Base-by-base conservation (phyloP, 2,113 vertebrate genomes). In the Camelus bactrianus region DNA sequence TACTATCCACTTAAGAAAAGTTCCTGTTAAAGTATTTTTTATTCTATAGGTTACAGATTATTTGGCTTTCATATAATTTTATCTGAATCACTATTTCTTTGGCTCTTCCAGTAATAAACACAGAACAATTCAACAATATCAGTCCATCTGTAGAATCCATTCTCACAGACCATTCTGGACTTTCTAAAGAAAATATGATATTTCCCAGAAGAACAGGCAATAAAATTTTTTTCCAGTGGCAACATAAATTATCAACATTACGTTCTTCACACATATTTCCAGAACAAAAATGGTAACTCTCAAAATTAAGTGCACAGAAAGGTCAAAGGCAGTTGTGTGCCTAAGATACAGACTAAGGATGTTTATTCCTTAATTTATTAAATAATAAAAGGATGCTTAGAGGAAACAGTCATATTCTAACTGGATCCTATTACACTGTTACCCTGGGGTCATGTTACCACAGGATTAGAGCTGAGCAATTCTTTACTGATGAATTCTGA, bases 1-100 rank as follows among this genome's bases (percentile, higher is more conserved):
- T n/a, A 28, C 16, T 75, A 46, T 6, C 35, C 50, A 80, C 12
- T 35, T 35, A 35, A 54, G 64, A 75, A 92, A 35, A 69, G 22
- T 79, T 70, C 35, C 56, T 89, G 2, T 48, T 58, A 56, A 79
- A 64, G 20, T 32, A 48, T 50, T 46, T 83, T 73, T n/a, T 50
- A 82, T 64, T 92, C 6, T 64, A 12, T 62, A 77, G 60, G 5
- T 11, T 52, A 13, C 42, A 96, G 65, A 58, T 60, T 50, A 81
- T 82, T 62, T 82, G 62, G 5, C 3, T 69, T 65, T 80, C 77
- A 48, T 46, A 56, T 48, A 95, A 86, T 30, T 64, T 5, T 83
- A 54, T 65, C 64, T n/a, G 7, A 76, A 81, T 70, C 76, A 72
- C 83, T 50, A 75, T 82, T 93, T 92, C 69, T 93, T 73, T 95